A percentile compares a stretch with the other conserved stretches of the same genome.
Conservation (phyloP, 2,113 vertebrate genomes). For the Struthio camelus region DNA sequence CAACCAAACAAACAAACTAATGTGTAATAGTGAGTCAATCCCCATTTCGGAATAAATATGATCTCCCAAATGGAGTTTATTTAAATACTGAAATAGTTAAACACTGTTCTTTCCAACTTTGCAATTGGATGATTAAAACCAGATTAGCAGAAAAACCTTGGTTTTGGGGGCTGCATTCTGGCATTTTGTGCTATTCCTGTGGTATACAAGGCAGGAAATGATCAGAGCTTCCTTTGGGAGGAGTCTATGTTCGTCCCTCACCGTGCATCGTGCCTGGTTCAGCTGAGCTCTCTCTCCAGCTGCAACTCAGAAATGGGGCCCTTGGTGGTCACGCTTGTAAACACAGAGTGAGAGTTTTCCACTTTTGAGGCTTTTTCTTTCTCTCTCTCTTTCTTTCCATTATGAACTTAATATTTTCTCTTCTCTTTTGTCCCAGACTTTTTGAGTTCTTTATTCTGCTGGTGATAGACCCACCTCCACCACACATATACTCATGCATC, state of each 20-base stretch:
- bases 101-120: background rate
- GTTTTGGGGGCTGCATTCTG: background rate
- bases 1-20: background rate
- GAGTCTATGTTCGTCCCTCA: rapidly evolving
- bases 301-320: background rate
- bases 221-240: background rate
- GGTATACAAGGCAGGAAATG: background rate
- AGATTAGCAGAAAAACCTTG: background rate
- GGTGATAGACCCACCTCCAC: background rate
- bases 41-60: background rate
- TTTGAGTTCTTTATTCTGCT: background rate
- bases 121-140: background rate
- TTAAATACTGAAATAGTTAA: background rate
- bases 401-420: background rate
- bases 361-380: background rate
- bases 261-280: background rate
- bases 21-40: background rate
- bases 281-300: background rate
- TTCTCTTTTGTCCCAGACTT: background rate
- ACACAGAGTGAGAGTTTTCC: background rate
- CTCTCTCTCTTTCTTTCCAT: background rate
- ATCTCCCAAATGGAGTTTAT: background rate
- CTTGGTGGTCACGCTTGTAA: rapidly evolving
- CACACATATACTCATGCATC: rapidly evolving
- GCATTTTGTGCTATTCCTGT: background rate